Base-by-base conservation (phyloP, 2,888 invertebrate species). In the Acutogordius australiensis region DNA sequence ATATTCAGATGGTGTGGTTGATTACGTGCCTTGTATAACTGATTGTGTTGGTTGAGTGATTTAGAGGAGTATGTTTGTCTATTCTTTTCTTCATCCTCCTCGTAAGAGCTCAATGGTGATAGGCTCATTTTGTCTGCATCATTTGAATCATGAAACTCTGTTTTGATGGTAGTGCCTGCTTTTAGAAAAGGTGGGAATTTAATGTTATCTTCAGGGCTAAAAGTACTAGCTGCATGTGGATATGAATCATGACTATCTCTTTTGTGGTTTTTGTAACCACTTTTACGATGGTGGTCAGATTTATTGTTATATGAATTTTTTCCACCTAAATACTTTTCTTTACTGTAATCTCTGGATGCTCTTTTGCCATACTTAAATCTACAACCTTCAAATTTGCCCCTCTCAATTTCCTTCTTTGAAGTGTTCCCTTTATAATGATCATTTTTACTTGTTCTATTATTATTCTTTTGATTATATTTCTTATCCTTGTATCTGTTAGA, bases 101-200 rank as follows among this genome's bases (percentile, higher is more conserved):
- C 13, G 26, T 44, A 23, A 28, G 62, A 61, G 4, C 57, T 61
- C 4, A 60, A 61, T 1, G 60, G 61, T 45, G 45, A 57, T 8
- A 44, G 21, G 21, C 30, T 2, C n/a, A 57, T 28, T 30, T 59
- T n/a, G 30, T 30, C 30, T 29, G 18, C 21, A 30, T 30, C 8
- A n/a, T n/a, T 23, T n/a, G 4, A 13, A 21, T 51, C 51, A 51
- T 23, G 18, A 37, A 37, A 37, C 18, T 37, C 37, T 37, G 18
- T 37, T 37, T 37, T 37, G 18, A 37, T 37, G 18, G 37, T n/a
- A n/a, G n/a, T n/a, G n/a, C n/a, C n/a, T n/a, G n/a, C n/a, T n/a
- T n/a, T 51, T 51, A n/a, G 51, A 23, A 8, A 23, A n/a, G 8
- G 51, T 4, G 8, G 51, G 51, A 4, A 51, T n/a, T n/a, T n/a